Base-by-base conservation (phyloP, 2,888 invertebrate species). In the Ormyrus thymus region DNA sequence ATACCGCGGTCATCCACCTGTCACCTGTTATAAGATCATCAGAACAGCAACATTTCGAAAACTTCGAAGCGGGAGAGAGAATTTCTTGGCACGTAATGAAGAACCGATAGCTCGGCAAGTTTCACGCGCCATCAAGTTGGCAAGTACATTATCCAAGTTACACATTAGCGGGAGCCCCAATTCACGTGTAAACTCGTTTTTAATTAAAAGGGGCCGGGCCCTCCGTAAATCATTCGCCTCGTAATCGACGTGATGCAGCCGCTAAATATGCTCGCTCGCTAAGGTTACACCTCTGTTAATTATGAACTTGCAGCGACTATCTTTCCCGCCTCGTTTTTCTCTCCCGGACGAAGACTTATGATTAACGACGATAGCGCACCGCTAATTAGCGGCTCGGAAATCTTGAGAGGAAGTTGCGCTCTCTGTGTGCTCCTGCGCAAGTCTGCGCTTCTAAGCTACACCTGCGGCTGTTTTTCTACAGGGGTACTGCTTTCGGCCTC, bases 281-380 rank as follows among this genome's bases (percentile, higher is more conserved):
- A 10, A 62, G 48, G 11, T 61, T 61, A 53, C 13, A 29, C 29
- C 29, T 29, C 46, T 45, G 55, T 68, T 8, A 45, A 43, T 46
- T 43, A 7, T 8, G 56, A n/a, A 56, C 13, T 69, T 56, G 56
- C 56, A 7, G 7, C 43, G 29, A 29, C 29, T 29, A 29, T 8
- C 48, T 9, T n/a, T 10, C 11, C 50, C 48, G n/a, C 55, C 55
- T 13, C 58, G 11, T 56, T 13, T 43, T 51, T 70, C 45, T 69
- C 46, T 62, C 29, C 0, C 9, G 48, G n/a, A 9, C 10, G 29
- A 43, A 62, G 15, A 50, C 50, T 29, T 46, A 43, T 70, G 70
- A 70, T 70, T 59, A 70, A 70, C 70, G 70, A 50, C 46, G 70
- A 70, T 59, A 59, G 58, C 53, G 53, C 10, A 50, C 64, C 50